Evolutionary conservation across 2,113 vertebrate species (phyloP), one percentile per base, ranked within the genome.

Genomic region (Cisticola juncidis): DNA sequence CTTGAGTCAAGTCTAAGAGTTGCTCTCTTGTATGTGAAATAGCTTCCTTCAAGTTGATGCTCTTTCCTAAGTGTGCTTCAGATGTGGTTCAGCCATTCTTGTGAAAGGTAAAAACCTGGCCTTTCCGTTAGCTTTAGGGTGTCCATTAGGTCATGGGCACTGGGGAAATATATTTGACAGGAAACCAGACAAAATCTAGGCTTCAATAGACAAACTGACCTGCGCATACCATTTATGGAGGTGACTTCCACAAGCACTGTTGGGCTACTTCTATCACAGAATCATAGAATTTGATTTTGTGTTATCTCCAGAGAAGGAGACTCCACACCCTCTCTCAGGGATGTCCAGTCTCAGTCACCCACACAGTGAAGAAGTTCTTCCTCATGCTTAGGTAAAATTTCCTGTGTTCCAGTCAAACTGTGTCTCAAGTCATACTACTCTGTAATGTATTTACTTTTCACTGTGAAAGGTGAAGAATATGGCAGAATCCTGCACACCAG

Each of bases 291-390:
- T 29, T 29, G 33, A 38, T 66, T 89, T 53, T 68, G 28, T 1
- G 0, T 38, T n/a, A 7, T 47, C n/a, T 40, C 11, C 14, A 81
- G 19, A 25, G 44, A n/a, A 33, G 16, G 16, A 74, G 16, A 60
- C 7, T 29, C 23, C 24, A 45, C 33, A 22, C 4, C 7, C 14
- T 45, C 24, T 45, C 33, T 45, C 20, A 45, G 19, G 0, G 0
- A 11, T 29, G 19, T 26, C 36, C 58, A 50, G 51, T 13, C 26
- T 65, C 47, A 38, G 36, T 19, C 36, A 51, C 23, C 36, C 16
- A 44, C 51, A 24, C 15, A 17, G 16, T 10, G 38, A 51, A 44
- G 16, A 21, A n/a, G 9, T 21, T 51, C 13, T 51, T 58, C 28
- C 44, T 51, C 23, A 14, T n/a, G 19, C 28, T 53, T 28, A 23